Conservation (phyloP, 2,888 invertebrate genomes). For the Polydrusus tereticollis region DNA sequence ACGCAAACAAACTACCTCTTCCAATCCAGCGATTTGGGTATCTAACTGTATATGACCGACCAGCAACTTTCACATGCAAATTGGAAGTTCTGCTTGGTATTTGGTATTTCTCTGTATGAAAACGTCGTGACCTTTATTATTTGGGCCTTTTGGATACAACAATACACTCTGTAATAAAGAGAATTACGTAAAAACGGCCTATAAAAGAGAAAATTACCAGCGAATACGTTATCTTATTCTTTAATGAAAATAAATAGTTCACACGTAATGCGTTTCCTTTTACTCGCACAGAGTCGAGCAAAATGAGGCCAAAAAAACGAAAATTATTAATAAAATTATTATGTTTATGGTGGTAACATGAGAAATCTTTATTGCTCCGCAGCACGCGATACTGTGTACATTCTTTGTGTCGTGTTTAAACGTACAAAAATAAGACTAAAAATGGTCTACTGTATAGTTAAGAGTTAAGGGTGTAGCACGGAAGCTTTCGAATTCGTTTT, state of each 20-base stretch:
- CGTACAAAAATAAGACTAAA: constrained; percentile 28
- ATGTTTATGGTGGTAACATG: constrained; percentile 47
- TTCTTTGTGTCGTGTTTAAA: constrained; percentile 37
- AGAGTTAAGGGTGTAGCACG: constrained; percentile 15
- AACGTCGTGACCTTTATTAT: neutral
- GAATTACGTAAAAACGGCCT: neutral
- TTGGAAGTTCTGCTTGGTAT: too few species aligned
- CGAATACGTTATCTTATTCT: constrained; percentile 1
- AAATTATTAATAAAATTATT: constrained; percentile 44
- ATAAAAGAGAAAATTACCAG: neutral
- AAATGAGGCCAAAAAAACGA: constrained; percentile 31
- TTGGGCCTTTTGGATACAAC: neutral
- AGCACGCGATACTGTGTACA: constrained; percentile 39
- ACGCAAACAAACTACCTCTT: too few species aligned
- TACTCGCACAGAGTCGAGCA: constrained; percentile 12
- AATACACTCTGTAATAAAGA: neutral
- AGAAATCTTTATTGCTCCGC: constrained; percentile 40
- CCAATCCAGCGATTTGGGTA: too few species aligned
- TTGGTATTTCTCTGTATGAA: too few species aligned
- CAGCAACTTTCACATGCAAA: too few species aligned
- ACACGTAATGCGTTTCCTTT: constrained; percentile 28
- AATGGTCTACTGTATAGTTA: constrained; percentile 18
- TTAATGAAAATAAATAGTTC: constrained; percentile 27
- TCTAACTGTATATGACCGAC: too few species aligned
- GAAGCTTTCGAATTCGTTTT: neutral